Base-by-base conservation (phyloP, 2,113 vertebrate species). In the Nesospiza acunhae region DNA sequence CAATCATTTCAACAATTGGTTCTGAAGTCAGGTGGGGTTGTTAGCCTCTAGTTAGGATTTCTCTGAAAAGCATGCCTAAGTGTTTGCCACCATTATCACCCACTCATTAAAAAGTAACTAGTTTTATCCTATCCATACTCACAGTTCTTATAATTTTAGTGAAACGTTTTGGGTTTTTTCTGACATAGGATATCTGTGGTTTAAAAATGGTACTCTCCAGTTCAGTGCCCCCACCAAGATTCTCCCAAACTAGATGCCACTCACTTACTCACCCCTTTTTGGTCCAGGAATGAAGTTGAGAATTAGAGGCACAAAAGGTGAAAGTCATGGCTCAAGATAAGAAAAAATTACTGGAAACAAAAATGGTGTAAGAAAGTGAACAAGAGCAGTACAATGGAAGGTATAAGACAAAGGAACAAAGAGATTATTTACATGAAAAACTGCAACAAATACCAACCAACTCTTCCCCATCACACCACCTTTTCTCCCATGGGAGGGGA, bases 201-300 rank as follows among this genome's bases (percentile, higher is more conserved):
- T 50, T 82, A 82, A 31, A n/a, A 30, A 41, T 12, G 2, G 9
- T 82, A 23, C 7, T 82, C 24, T 7, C 44, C 30, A 59, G 0
- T 70, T 30, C 55, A n/a, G 24, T 50, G 30, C 9, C 35, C 35
- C 5, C 4, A 9, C 9, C 64, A 59, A 59, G 19, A 82, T 9
- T 15, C 23, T 59, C 24, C 19, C 30, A 70, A 59, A 41, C 7
- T 4, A 11, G 5, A 41, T 23, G 11, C 5, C 44, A n/a, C 19
- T 50, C 0, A 0, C 11, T 82, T 3, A 4, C 19, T 41, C 19
- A 49, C 18, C 14, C 3, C 23, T 24, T 37, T 30, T 24, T 21
- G 15, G 30, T 27, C 35, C 35, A 50, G 44, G 24, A 69, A 59
- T 23, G 35, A 30, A 69, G 30, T n/a, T 2, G 7, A 81, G 44